Base-by-base conservation (phyloP, 2,888 invertebrate species). In the Limnephilus lunatus region DNA sequence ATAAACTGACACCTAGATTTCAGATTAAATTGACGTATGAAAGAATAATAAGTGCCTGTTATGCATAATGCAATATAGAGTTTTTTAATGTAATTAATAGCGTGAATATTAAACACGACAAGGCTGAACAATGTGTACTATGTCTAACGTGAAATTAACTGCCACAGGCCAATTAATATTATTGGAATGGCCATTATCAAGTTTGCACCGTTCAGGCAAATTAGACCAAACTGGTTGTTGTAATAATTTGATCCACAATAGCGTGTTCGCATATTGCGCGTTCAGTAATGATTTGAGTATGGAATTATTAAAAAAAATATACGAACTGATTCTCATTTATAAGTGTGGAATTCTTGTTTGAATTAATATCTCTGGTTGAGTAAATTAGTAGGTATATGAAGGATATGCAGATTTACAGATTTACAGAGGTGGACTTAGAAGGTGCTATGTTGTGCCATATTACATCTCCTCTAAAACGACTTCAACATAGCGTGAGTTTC, bases 161-260 rank as follows among this genome's bases (percentile, higher is more conserved):
- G 82, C 82, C 82, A 32, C 31, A 32, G 32, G 82, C 82, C 31
- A 32, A 82, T 32, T 32, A 82, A 32, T 31, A 25, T n/a, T 68
- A 68, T 68, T 68, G 25, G 82, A 31, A 32, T 82, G 32, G 14
- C 82, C 15, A 82, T 82, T 82, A 82, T 82, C 82, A 31, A 82
- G 82, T 82, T 82, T 82, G 82, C 32, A 82, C 82, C 12, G 82
- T 82, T 82, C 32, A 31, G 82, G 30, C 31, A 82, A 82, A 82
- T 82, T 31, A 82, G 82, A 32, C 31, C 31, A 14, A 82, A 82
- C 68, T 68, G 68, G 68, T 68, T 68, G 25, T 68, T 9, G 11
- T 68, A 25, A 68, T 68, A 68, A 68, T 68, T n/a, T 25, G 68
- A 68, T 68, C 68, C 25, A 68, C 68, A 68, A 25, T n/a, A 68